Evolutionary conservation across 2,888 invertebrate species (phyloP).

Genomic region (Zhengitettix transpicula): DNA sequence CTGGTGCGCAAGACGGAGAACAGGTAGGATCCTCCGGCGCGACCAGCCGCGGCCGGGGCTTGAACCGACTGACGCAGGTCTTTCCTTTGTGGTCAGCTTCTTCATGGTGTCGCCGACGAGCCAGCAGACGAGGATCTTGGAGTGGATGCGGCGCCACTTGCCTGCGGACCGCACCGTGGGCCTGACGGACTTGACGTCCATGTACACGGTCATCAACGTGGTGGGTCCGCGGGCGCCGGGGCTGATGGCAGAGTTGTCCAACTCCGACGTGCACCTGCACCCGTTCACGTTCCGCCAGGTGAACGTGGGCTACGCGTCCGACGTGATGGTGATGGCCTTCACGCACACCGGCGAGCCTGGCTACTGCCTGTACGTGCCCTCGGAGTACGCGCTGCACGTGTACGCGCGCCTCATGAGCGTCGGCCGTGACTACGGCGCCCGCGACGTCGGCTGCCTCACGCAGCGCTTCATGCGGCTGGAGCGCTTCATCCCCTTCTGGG

Average conservation of each 20-base stretch:
- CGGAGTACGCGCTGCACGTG: conserved; percentile 56
- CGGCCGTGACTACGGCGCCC: conserved; percentile 46
- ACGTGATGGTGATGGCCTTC: conserved; percentile 50
- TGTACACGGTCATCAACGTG: conserved; percentile 54
- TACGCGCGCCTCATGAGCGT: conserved; percentile 48
- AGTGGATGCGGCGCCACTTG: conserved; percentile 49
- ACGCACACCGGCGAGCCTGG: conserved; percentile 57
- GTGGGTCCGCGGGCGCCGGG: conserved; percentile 51
- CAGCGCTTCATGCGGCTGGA: conserved; percentile 49
- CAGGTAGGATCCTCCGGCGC: conserved; percentile 22
- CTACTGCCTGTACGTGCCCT: conserved; percentile 50
- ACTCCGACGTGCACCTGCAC: conserved; percentile 39
- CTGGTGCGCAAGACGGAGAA: conserved; percentile 43
- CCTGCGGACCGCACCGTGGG: conserved; percentile 41
- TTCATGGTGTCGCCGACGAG: conserved; percentile 66
- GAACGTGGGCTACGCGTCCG: conserved; percentile 49
- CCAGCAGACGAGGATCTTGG: conserved; percentile 53
- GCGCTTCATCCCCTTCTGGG: conserved; percentile 56
- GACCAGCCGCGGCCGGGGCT: no score
- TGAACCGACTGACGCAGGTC: no score
- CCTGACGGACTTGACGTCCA: conserved; percentile 50
- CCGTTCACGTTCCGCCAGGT: conserved; percentile 47
- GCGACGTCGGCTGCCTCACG: conserved; percentile 49
- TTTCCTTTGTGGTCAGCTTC: conserved; percentile 32
- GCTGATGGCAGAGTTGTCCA: conserved; percentile 44